Percentiles rank a stretch among this genome's conserved stretches.
These are phyloP conservation scores for Synanthedon formicaeformis DNA, from an alignment of 2,888 invertebrate genomes.

Conservation along the genomic window DNA sequence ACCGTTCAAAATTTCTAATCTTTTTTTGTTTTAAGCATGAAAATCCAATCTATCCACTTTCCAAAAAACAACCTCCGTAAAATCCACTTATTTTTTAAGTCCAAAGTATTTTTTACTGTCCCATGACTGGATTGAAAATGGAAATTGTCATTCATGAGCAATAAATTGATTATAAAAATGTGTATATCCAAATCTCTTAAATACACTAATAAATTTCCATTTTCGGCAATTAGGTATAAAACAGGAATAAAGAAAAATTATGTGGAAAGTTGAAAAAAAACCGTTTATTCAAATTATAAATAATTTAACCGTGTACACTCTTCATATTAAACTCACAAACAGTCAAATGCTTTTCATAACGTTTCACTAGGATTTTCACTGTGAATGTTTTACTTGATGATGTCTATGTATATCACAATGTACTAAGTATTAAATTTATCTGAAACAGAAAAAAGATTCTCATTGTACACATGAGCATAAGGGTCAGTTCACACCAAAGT, in stretches of 20 bases:
- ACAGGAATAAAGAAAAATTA: neutral
- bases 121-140: too few species aligned
- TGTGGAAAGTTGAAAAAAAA: constrained; percentile 15
- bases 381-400: constrained; percentile 6
- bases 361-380: neutral
- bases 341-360: constrained; percentile 3
- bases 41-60: too few species aligned
- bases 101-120: too few species aligned
- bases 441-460: constrained; percentile 16
- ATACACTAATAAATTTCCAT: neutral
- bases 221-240: neutral
- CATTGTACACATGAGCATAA: neutral
- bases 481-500: too few species aligned
- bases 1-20: too few species aligned
- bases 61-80: too few species aligned
- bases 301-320: constrained; percentile 42
- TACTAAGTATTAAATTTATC: constrained; percentile 17
- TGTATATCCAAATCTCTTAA: too few species aligned
- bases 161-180: too few species aligned
- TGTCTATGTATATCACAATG: constrained; percentile 8
- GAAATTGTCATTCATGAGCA: too few species aligned
- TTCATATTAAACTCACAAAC: constrained; percentile 17
- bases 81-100: too few species aligned
- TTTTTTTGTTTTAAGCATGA: too few species aligned
- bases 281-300: constrained; percentile 52